These are phyloP conservation scores for Sakesphorus luctuosus DNA, from an alignment of 2,113 vertebrate genomes.

Conservation along the genomic window DNA sequence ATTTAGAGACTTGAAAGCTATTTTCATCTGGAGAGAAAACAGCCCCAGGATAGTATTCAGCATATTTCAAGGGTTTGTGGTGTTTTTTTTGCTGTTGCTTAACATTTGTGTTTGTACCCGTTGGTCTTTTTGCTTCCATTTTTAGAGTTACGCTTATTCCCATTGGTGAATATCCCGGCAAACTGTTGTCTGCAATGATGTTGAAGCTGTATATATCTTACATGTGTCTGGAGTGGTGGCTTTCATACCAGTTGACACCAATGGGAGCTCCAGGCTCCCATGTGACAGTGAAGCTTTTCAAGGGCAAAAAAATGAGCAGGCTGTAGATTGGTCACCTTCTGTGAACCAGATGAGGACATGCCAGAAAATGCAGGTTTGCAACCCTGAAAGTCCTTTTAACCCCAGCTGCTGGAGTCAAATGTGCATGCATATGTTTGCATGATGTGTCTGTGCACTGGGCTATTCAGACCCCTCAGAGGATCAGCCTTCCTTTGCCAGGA, in stretches of 20 bases:
- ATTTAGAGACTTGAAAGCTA: neutral
- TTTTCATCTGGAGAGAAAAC: neutral
- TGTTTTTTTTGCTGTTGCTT: neutral
- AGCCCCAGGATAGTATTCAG: neutral
- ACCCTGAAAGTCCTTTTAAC: neutral
- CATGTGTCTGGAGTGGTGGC: neutral
- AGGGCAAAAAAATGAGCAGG: neutral
- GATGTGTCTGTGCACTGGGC: neutral
- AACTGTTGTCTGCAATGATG: neutral
- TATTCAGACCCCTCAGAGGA: neutral
- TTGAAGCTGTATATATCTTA: neutral
- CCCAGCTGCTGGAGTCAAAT: neutral
- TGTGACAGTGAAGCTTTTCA: neutral
- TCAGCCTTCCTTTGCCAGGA: neutral
- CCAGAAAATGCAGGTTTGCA: neutral
- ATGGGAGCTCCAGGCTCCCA: neutral
- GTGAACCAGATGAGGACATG: neutral
- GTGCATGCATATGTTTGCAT: rapidly evolving
- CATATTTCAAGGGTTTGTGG: neutral
- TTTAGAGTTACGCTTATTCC: neutral
- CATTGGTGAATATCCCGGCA: neutral
- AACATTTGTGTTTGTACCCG: neutral
- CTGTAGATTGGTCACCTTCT: neutral
- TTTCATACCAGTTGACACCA: neutral
- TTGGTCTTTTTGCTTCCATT: neutral